Base-by-base conservation (phyloP, 2,888 invertebrate species). In the Mimachlamys varia region DNA sequence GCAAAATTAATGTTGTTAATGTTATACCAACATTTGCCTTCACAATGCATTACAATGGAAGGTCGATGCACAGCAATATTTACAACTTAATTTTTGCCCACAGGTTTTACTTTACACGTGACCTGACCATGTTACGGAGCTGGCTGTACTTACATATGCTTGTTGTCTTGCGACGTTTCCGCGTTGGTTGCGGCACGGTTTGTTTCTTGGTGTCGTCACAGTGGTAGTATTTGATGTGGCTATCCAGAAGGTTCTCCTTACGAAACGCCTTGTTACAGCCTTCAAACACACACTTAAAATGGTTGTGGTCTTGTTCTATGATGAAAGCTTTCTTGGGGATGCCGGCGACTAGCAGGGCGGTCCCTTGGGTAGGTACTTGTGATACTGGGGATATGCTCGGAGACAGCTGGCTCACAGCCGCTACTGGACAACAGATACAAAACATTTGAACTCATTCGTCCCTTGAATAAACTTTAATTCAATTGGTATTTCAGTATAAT, bases 141-240 rank as follows among this genome's bases (percentile, higher is more conserved):
- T 7, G 44, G 53, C 15, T 17, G 33, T 88, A 93, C 95, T 93
- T 91, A 95, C 94, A 95, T 19, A 93, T 94, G 91, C 95, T 95
- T 50, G 94, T 92, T 3, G 95, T 95, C 90, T 95, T 95, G 87
- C 95, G 92, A 33, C 95, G 92, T 89, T 94, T 94, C 37, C 93
- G 90, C 13, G 92, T 58, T 1, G 93, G 91, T 27, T 93, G 93
- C 19, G 94, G 92, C 19, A 91, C 89, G 27, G 92, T 91, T 12
- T 90, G 91, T 2, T 93, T 92, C 12, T 90, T 91, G 15, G 93
- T 94, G 37, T 95, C 94, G 10, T 95, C 94, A 7, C 93, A 94
- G 97, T 99, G 99, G 96, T 99, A 99, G 96, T 99, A 99, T 95
- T 99, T 99, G 87, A 99, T 98, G 96, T 99, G 99, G 98, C 99